Evolutionary conservation across 2,113 vertebrate species (phyloP).

Genomic region (Rissa tridactyla): DNA sequence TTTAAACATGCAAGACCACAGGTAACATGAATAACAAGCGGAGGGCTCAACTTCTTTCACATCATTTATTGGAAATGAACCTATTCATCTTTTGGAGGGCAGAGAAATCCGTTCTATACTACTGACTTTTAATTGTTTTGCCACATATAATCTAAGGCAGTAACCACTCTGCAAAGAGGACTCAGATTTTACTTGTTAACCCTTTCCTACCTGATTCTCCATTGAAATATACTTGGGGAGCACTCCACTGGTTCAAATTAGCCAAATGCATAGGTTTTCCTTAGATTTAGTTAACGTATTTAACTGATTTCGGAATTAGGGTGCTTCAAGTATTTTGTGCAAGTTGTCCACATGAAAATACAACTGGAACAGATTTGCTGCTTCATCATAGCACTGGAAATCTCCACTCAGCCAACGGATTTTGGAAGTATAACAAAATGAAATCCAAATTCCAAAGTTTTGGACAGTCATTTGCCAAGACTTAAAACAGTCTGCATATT

Average conservation of each 20-base stretch:
- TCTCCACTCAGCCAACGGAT: neutral
- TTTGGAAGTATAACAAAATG: neutral
- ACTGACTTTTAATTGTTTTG: neutral
- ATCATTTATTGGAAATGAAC: neutral
- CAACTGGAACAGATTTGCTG: neutral
- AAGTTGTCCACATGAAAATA: neutral
- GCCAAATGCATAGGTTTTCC: neutral
- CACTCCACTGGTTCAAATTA: neutral
- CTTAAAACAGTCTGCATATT: neutral
- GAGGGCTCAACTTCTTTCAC: neutral
- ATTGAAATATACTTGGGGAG: neutral
- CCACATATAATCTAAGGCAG: neutral
- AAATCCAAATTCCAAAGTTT: neutral
- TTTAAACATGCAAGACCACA: conserved; percentile 6
- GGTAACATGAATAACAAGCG: neutral
- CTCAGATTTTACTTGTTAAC: neutral
- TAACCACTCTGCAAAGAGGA: neutral
- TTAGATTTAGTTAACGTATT: neutral
- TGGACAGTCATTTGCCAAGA: neutral
- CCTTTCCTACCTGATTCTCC: neutral
- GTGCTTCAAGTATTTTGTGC: neutral
- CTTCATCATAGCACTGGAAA: neutral
- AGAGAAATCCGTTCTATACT: neutral
- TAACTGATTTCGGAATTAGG: neutral
- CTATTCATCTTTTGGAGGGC: neutral